Conservation (phyloP, 2,113 vertebrate species). For the Forbesichthys papilliferus region DNA sequence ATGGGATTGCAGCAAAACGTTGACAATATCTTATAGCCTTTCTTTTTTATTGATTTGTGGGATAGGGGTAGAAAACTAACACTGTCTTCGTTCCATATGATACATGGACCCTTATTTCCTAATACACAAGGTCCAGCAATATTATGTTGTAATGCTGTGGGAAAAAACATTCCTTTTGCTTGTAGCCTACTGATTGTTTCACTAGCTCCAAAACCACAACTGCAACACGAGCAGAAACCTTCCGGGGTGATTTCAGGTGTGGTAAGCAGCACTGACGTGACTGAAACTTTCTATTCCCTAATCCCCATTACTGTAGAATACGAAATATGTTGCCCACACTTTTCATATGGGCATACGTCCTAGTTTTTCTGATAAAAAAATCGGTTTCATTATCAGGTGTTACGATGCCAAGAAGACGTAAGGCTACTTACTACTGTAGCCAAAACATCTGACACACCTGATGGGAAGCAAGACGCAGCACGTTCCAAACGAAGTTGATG, state of each 20-base stretch:
- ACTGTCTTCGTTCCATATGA: too few species aligned
- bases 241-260: constrained; percentile 50
- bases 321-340: constrained; percentile 11
- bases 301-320: constrained; percentile 25
- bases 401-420: too few species aligned
- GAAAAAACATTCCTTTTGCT: constrained; percentile 25
- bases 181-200: constrained; percentile 40
- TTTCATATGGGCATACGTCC: neutral
- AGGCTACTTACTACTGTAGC: too few species aligned
- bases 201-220: constrained; percentile 27
- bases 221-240: constrained; percentile 8
- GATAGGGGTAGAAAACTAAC: too few species aligned
- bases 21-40: too few species aligned
- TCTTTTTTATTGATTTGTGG: too few species aligned
- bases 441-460: neutral
- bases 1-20: too few species aligned
- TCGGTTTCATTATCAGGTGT: neutral
- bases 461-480: constrained; percentile 21
- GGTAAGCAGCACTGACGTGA: constrained; percentile 20
- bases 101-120: constrained; percentile 47
- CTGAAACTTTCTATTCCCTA: constrained; percentile 25
- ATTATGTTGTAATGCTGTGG: constrained; percentile 49
- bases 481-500: neutral
- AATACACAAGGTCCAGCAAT: constrained; percentile 49
- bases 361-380: neutral